Percentiles rank a stretch among this genome's conserved stretches.
Evolutionary conservation across 2,113 vertebrate species (phyloP).

Genomic region (Corynorhinus townsendii): DNA sequence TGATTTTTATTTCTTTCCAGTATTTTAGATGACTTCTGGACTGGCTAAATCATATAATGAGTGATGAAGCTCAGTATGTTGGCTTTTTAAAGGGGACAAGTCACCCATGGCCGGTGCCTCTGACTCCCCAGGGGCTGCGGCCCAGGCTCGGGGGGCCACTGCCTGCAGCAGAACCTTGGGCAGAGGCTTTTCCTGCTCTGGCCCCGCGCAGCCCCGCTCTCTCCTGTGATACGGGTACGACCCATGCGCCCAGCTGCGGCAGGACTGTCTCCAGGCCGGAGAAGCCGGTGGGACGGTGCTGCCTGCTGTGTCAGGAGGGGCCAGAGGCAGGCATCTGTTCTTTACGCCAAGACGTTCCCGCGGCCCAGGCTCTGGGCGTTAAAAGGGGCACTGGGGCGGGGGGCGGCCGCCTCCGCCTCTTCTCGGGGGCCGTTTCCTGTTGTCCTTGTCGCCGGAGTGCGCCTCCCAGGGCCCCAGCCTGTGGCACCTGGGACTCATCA

Average conservation of each 20-base stretch:
- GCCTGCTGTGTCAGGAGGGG: background rate
- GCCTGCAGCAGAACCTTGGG: background rate
- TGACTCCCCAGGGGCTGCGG: background rate
- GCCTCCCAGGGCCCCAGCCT: background rate
- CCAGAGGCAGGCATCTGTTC: background rate
- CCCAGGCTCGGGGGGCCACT: no score
- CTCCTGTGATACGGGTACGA: background rate
- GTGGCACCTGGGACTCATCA: background rate
- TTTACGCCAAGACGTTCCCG: background rate
- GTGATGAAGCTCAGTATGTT: background rate
- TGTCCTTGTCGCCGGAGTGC: background rate
- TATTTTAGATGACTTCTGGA: constrained; percentile 18
- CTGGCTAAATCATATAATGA: background rate
- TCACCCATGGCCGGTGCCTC: background rate
- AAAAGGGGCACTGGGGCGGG: no score
- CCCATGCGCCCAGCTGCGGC: background rate
- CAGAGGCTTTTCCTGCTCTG: background rate
- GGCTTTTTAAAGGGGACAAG: background rate
- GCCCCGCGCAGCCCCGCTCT: background rate
- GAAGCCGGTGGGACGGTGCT: background rate
- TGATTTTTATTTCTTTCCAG: background rate
- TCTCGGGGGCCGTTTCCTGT: background rate
- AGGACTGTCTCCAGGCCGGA: background rate
- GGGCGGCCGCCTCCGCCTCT: background rate
- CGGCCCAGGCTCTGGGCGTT: background rate